Conservation (phyloP, 1,140 invertebrate species). For the Himalopsyche phryganea region DNA sequence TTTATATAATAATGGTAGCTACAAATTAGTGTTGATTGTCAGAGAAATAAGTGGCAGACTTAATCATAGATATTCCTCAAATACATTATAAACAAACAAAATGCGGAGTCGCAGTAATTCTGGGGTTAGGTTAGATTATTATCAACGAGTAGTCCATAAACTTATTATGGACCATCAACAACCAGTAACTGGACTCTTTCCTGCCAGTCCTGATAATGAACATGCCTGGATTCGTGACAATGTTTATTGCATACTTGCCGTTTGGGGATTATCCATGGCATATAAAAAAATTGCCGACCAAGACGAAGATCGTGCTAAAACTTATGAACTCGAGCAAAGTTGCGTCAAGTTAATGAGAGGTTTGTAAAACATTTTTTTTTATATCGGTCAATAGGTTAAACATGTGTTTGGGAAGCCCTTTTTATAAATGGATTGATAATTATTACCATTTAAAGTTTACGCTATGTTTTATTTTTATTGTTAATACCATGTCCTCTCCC, state of each 20-base stretch:
- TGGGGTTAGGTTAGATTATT: constrained; percentile 91
- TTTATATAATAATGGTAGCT: background rate
- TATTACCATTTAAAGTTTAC: too few relatives aligned
- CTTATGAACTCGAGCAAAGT: constrained; percentile 95
- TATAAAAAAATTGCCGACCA: constrained; percentile 98
- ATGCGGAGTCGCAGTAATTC: constrained; percentile 94
- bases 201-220: constrained; percentile 77
- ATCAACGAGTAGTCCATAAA: constrained; percentile 86
- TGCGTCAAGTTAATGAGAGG: constrained; percentile 81
- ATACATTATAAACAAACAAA: constrained; percentile 4
- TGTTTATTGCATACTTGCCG: constrained; percentile 93
- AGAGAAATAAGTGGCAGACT: background rate
- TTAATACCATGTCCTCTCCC: too few relatives aligned
- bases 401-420: too few relatives aligned
- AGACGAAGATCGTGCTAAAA: constrained; percentile 96
- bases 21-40: background rate
- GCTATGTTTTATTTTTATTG: background rate
- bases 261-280: constrained; percentile 97
- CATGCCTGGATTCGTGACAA: constrained; percentile 99
- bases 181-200: constrained; percentile 90
- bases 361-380: constrained; percentile 16
- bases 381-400: too few relatives aligned
- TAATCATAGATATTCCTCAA: background rate
- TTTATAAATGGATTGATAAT: too few relatives aligned
- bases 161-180: constrained; percentile 92